Evolutionary conservation across 2,888 invertebrate genomes (phyloP), one percentile per base, ranked within the genome.

Genomic region (Athalia circularis): DNA sequence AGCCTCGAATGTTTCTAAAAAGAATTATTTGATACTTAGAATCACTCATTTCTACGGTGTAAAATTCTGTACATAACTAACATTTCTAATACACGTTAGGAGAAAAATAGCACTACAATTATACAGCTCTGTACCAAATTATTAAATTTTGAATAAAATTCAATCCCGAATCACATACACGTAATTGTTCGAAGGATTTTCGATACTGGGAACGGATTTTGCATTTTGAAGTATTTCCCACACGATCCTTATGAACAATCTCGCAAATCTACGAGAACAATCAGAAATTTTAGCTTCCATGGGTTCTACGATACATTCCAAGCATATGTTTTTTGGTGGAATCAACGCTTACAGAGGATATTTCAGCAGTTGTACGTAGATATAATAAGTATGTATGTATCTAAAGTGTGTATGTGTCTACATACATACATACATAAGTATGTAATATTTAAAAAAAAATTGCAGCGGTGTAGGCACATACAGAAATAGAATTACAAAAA

Each of bases 121-220:
- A 29, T 29, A 29, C 29, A 52, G 13, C 48, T 48, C 13, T 48
- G 65, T 48, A 65, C 4, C 2, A 48, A 47, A 48, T 48, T 48
- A 65, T 48, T 1, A 65, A 65, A 65, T 15, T 65, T 65, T 47
- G 48, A 65, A 65, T 65, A 48, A 48, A 65, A 65, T 65, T 65
- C 48, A 48, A 65, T 65, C 48, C 48, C 4, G 4, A 1, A 47
- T 13, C 6, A 13, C n/a, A 65, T n/a, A n/a, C 29, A 29, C 29
- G 29, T 29, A 29, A 29, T 29, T 29, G 29, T 29, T 29, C 29
- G 29, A 29, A 29, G 29, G 29, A 29, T 29, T 29, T 29, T 29
- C 29, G 29, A 29, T 29, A 29, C 29, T 29, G 29, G 29, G 2
- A 29, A 29, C 2, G 29, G 2, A 29, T 29, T 2, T 29, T 29